phyloP scores from a whole-genome alignment of 1,140 invertebrate species.

The Solenopsis fugax region DNA sequence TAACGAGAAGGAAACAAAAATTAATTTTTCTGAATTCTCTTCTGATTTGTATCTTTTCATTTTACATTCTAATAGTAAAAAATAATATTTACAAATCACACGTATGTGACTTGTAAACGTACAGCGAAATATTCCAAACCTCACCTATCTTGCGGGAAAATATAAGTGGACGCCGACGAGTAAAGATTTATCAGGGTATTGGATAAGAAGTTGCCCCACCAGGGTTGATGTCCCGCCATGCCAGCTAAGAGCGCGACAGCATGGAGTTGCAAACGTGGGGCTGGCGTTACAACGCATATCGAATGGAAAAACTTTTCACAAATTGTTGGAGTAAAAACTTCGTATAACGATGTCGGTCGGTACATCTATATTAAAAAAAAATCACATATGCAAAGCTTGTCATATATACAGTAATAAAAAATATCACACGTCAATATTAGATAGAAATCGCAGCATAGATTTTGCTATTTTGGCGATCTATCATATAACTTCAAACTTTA shows the following conservation, averaged over 20 bases:
- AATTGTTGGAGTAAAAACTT: conserved; percentile 88
- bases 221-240: conserved; percentile 92
- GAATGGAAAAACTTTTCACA: conserved; percentile 91
- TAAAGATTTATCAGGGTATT: conserved; percentile 93
- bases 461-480: neutral
- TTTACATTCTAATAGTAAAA: neutral
- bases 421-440: neutral
- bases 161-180: conserved; percentile 91
- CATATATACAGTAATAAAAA: neutral
- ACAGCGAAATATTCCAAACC: neutral
- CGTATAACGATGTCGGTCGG: conserved; percentile 85
- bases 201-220: conserved; percentile 96
- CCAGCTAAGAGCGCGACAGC: conserved; percentile 92
- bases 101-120: neutral
- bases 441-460: neutral
- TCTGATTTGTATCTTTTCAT: neutral
- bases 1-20: neutral
- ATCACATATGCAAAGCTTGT: neutral
- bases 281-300: conserved; percentile 88
- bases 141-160: conserved; percentile 95
- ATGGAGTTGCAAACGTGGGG: conserved; percentile 90
- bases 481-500: neutral
- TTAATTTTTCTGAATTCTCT: neutral
- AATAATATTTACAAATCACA: conserved; percentile 21
- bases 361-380: conserved; percentile 77